Evolutionary conservation across 30 jellyfish, hydroid and myxozoan species (phyloP), one percentile per base, ranked within the genome.

Genomic region (Clytia hemisphaerica): DNA sequence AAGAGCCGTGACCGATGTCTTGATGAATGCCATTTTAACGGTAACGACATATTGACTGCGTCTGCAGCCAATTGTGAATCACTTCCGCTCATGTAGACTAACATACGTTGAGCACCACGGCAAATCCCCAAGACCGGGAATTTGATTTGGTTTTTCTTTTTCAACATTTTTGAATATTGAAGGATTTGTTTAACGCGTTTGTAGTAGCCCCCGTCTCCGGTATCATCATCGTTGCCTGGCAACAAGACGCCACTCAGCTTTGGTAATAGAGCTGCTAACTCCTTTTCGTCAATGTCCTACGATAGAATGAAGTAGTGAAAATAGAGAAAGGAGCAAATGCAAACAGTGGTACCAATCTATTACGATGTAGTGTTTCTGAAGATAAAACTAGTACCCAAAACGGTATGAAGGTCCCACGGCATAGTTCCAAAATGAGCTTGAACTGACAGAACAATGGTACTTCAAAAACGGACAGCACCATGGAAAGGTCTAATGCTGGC

Each of bases 121-220:
- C 96, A 86, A 0, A 86, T 77, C 14, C 96, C 96, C 40, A 86
- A 74, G 14, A 86, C 82, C 0, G 96, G 96, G 81, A 90, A 86
- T 36, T 45, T 69, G 32, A 78, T 84, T n/a, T n/a, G n/a, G 16
- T 89, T 89, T 63, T 78, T 84, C 24, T 72, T 79, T 50, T 79
- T 88, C 76, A 63, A 25, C 37, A 63, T 77, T 65, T 66, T 55
- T 2, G 96, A 78, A 60, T 71, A 77, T 34, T 60, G 72, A 48
- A 71, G 46, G 47, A 78, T 76, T 71, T 78, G 88, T 21, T 80
- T 47, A 14, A 86, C 58, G 42, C 77, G 78, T 62, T 64, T 77
- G 37, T 77, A 85, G 67, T 85, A 85, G 16, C 91, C 94, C 3
- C 93, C 77, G 51, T 85, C 91, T 4, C 89, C 83, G 33, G 77